A percentile compares a stretch with the other conserved stretches of the same genome.
These are phyloP conservation scores for Chlorodrepanis virens DNA, from an alignment of 2,113 vertebrate genomes.

Conservation along the genomic window DNA sequence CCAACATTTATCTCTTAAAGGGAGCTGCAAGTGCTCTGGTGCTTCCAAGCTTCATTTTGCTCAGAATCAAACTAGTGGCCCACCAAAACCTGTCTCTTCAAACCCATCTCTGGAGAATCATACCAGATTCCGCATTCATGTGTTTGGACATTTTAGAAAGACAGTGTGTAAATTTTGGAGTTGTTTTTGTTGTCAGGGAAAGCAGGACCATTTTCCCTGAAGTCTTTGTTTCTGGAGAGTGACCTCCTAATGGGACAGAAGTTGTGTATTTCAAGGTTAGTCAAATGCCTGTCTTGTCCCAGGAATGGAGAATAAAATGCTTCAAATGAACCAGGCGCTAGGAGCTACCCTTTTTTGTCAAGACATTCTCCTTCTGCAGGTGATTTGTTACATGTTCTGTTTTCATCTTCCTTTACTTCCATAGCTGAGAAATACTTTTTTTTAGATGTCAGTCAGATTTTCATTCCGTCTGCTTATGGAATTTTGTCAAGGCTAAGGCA, in stretches of 20 bases:
- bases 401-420: neutral
- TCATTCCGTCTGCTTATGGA: neutral
- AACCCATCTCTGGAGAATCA: neutral
- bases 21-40: neutral
- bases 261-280: neutral
- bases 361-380: neutral
- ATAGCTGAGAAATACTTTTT: neutral
- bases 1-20: neutral
- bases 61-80: neutral
- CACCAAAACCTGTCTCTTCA: neutral
- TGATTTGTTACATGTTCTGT: neutral
- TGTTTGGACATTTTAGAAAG: neutral
- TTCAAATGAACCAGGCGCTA: neutral
- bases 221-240: neutral
- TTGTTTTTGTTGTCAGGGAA: neutral
- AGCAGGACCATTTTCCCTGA: neutral
- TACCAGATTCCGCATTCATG: neutral
- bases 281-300: neutral
- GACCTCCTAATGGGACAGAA: neutral
- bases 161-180: neutral
- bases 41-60: neutral
- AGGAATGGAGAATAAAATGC: neutral
- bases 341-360: rapidly evolving
- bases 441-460: neutral
- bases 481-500: neutral